These are phyloP conservation scores for Pipistrellus pygmaeus DNA, from an alignment of 2,797 vertebrate species.

Conservation along the genomic window DNA sequence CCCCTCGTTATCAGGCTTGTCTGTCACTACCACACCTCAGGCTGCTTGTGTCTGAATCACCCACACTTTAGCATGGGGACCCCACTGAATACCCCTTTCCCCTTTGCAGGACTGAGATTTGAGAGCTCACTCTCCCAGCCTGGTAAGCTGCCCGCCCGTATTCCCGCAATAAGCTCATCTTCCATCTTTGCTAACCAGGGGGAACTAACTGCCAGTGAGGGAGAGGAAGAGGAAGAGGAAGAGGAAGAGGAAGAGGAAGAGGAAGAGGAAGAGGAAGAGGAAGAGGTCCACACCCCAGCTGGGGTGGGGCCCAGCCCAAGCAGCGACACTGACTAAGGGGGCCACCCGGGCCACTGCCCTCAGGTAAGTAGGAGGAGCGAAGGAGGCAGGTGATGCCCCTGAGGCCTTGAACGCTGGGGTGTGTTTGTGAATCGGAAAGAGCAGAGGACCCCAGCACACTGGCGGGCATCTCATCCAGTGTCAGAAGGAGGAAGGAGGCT, in stretches of 20 bases:
- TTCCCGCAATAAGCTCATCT: background rate
- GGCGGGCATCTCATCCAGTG: accelerated
- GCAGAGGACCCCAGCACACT: accelerated
- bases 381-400: background rate
- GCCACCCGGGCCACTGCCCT: accelerated
- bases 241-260: background rate
- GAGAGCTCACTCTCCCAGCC: background rate
- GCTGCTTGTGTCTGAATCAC: background rate
- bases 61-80: background rate
- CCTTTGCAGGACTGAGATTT: background rate
- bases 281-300: too few species aligned
- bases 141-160: accelerated
- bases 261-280: background rate
- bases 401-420: background rate
- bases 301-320: accelerated
- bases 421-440: background rate
- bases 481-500: too few species aligned
- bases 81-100: background rate
- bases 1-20: background rate
- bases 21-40: background rate
- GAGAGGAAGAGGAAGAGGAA: background rate
- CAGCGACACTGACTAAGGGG: accelerated
- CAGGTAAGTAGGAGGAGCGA: accelerated
- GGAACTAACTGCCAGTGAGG: accelerated
- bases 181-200: background rate